phyloP scores from a whole-genome alignment of 2,888 invertebrate genomes.

The Chelonus formosanus region DNA sequence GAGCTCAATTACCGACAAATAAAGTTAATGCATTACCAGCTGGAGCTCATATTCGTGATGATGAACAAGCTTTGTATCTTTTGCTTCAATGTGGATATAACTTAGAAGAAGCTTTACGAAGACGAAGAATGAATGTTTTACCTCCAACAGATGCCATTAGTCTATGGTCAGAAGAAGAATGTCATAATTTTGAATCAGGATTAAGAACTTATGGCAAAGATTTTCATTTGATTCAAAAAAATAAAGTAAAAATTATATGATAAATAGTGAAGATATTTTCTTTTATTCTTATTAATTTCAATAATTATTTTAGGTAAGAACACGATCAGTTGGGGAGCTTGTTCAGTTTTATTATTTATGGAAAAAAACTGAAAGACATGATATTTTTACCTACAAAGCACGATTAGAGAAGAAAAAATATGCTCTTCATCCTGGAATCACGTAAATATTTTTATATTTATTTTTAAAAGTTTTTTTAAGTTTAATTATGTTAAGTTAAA shows the following conservation, averaged over 20 bases:
- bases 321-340: conserved; percentile 93
- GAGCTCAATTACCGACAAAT: conserved; percentile 63
- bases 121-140: conserved; percentile 79
- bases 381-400: conserved; percentile 88
- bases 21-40: conserved; percentile 70
- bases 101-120: conserved; percentile 88
- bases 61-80: conserved; percentile 89
- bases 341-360: conserved; percentile 97
- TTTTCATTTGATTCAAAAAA: conserved; percentile 92
- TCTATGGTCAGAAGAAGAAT: conserved; percentile 97
- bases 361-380: conserved; percentile 99
- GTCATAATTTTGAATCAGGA: conserved; percentile 95
- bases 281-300: neutral
- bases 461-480: too few relatives aligned
- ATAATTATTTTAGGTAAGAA: conserved; percentile 73
- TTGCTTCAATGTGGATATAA: conserved; percentile 94
- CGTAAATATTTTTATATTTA: conserved; percentile 67
- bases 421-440: conserved; percentile 88
- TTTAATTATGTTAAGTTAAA: neutral
- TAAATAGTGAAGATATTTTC: conserved; percentile 7
- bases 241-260: conserved; percentile 73
- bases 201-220: conserved; percentile 94
- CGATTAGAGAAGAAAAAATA: conserved; percentile 93
- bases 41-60: conserved; percentile 83
- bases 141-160: conserved; percentile 79